phyloP scores from a whole-genome alignment of 1,140 invertebrate genomes.

The Phymastichus coffea region DNA sequence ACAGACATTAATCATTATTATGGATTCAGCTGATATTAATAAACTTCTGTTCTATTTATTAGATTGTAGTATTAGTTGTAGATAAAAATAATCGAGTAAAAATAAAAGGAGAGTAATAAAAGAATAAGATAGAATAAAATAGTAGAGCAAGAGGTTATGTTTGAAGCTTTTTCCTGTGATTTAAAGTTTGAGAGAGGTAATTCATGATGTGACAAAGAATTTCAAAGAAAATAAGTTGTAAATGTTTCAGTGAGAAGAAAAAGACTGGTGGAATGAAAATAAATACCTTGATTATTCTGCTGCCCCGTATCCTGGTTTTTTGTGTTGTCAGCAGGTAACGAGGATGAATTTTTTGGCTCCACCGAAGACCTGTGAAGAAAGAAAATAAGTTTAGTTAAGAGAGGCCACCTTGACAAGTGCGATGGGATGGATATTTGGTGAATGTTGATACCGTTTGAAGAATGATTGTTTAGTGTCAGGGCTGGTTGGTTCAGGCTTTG shows the following conservation, averaged over 20 bases:
- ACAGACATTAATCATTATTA: not conserved
- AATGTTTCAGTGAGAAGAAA: too few relatives aligned
- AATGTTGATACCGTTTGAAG: constrained; percentile 48
- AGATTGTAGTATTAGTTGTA: too few relatives aligned
- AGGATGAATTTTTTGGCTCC: constrained; percentile 62
- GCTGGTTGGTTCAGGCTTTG: constrained; percentile 53
- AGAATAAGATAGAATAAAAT: too few relatives aligned
- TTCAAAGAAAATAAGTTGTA: not conserved
- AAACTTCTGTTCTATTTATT: not conserved
- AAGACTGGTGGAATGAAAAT: not conserved
- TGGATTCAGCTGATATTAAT: not conserved
- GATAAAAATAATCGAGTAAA: too few relatives aligned
- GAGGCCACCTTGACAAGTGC: too few relatives aligned
- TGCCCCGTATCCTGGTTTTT: constrained; percentile 63
- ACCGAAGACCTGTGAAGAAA: constrained; percentile 58
- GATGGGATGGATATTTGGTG: not conserved
- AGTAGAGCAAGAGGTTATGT: constrained; percentile 1
- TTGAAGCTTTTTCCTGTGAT: not conserved
- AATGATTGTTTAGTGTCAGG: constrained; percentile 47
- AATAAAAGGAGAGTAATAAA: too few relatives aligned
- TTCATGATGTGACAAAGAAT: not conserved
- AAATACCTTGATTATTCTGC: constrained; percentile 60
- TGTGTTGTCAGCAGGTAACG: constrained; percentile 58
- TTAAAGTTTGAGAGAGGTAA: not conserved
- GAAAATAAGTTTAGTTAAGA: too few relatives aligned